Evolutionary conservation across 2,113 vertebrate genomes (phyloP), one percentile per base, ranked within the genome.

Genomic region (Lamprotornis superbus): DNA sequence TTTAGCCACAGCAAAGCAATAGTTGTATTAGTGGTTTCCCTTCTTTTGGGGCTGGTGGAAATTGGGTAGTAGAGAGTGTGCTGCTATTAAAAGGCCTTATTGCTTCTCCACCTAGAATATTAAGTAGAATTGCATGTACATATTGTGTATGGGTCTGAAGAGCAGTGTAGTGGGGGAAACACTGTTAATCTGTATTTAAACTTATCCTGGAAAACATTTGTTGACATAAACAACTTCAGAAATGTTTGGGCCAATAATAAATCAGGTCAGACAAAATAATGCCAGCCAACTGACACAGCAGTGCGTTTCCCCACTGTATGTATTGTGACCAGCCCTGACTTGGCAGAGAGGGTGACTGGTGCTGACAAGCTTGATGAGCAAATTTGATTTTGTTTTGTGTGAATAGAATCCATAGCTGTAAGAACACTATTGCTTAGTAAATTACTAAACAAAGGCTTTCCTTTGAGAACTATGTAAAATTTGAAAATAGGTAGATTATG

Each of bases 261-360:
- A 92, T 68, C 80, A 24, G 57, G 60, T 74, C 83, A 88, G 93
- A 97, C 89, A 89, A 90, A 97, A 79, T 79, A 93, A 90, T 87
- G 60, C 44, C 83, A 85, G 84, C 85, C 81, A 71, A 96, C 87
- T 96, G 93, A 93, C 92, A 94, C 91, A 94, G 91, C 92, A 97
- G 55, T 87, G 92, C 82, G 76, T 93, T 96, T 95, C 59, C 91
- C 0, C 2, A 47, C 89, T 70, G 60, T 1, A 0, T 27, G 74
- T 53, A 57, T 94, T 94, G 82, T 96, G 61, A 68, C 73, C 84
- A 57, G 89, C 90, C 39, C 76, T 87, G 89, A 79, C 57, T 94
- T 91, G 90, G 94, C 95, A 90, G 84, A 46, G 64, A 76, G 61
- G 39, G 30, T 71, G 89, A 27, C 75, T 90, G 87, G 33, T 5